Evolutionary conservation across 2,797 vertebrate species (phyloP).

Genomic region (Eospalax fontanierii): DNA sequence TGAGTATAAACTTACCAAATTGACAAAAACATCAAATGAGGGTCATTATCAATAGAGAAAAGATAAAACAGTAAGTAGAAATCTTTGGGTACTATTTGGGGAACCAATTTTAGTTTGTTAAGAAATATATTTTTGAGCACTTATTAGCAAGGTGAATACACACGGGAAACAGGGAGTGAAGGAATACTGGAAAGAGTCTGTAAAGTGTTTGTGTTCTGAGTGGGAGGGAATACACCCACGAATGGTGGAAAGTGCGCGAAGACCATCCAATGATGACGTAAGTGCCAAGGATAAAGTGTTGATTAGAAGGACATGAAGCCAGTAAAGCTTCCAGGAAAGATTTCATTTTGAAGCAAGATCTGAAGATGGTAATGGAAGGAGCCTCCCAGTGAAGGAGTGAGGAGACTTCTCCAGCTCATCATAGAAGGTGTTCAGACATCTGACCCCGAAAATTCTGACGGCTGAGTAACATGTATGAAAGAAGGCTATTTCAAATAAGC

Average conservation of each 20-base stretch:
- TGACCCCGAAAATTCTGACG: background rate
- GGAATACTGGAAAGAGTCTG: background rate
- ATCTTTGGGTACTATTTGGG: conserved; percentile 16
- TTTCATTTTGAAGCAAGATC: conserved; percentile 36
- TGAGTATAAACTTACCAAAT: background rate
- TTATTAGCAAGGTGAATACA: conserved; percentile 22
- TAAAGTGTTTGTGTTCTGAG: background rate
- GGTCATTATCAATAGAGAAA: conserved; percentile 9
- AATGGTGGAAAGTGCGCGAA: background rate
- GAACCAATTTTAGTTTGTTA: background rate
- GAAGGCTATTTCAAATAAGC: background rate
- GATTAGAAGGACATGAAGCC: background rate
- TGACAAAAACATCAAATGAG: conserved; percentile 61
- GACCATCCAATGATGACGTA: background rate
- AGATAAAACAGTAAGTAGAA: background rate
- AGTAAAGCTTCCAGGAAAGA: background rate
- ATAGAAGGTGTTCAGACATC: background rate
- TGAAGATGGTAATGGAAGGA: background rate
- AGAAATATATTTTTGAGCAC: conserved; percentile 50
- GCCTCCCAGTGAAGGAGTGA: background rate
- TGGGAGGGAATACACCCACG: background rate
- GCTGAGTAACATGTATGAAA: background rate
- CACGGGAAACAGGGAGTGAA: background rate
- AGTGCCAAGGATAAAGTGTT: background rate
- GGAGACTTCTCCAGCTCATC: background rate